Percentiles rank a stretch among this genome's conserved stretches.
Evolutionary conservation across 2,113 vertebrate genomes (phyloP).

Genomic region (Rostratula benghalensis): DNA sequence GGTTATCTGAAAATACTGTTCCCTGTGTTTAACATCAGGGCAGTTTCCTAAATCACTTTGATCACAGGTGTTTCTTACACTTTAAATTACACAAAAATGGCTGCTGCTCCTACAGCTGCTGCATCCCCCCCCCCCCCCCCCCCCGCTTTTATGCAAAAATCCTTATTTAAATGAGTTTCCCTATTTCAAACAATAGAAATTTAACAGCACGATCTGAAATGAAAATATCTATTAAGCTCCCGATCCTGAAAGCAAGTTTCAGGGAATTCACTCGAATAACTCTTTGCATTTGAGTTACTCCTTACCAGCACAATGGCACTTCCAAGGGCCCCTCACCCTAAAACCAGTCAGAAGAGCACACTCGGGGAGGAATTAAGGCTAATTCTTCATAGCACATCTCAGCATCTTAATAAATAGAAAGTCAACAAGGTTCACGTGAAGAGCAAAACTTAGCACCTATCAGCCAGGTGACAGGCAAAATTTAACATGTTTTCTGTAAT

Average conservation of each 20-base stretch:
- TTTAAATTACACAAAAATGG: background rate
- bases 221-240: background rate
- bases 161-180: background rate
- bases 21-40: background rate
- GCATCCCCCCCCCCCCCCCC: background rate
- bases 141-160: background rate
- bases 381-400: background rate
- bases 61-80: background rate
- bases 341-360: background rate
- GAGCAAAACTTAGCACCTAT: background rate
- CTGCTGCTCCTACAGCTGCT: background rate
- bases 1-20: background rate
- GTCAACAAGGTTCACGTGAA: background rate
- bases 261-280: background rate
- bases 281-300: constrained; percentile 1
- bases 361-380: background rate
- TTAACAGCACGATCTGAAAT: background rate
- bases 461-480: background rate
- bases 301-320: background rate
- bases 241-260: background rate
- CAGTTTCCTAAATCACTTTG: background rate
- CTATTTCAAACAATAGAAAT: constrained; percentile 11
- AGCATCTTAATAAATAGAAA: background rate
- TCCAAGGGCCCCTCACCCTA: background rate
- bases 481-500: background rate